Evolutionary conservation across 2,888 invertebrate genomes (phyloP), one percentile per base, ranked within the genome.

Genomic region (Panorpa germanica): DNA sequence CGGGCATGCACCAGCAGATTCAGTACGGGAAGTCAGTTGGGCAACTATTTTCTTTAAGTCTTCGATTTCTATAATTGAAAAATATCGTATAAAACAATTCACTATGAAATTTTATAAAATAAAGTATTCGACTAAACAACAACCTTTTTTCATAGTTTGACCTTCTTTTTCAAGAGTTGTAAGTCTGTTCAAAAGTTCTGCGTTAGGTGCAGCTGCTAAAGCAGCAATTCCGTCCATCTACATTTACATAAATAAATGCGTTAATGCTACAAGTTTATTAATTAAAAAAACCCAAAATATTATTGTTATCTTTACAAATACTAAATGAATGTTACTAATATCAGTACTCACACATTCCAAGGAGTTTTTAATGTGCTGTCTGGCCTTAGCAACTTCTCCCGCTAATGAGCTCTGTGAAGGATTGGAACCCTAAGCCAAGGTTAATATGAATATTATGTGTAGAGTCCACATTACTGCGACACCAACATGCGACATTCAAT

Each of bases 371-470:
- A 83, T 75, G 57, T 80, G 76, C 59, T 80, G 75, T 50, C 81
- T 71, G 53, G 80, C 80, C 63, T 77, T 82, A 49, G 78, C 81
- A 50, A 83, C 77, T 65, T 82, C 81, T 53, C 68, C 71, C 48
- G 78, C 78, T 59, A 83, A 65, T 45, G 73, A 68, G 47, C 68
- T 66, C 52, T 60, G 55, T 45, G 9, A 7, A 5, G 3, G 8
- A 13, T n/a, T n/a, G 8, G 8, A 5, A 30, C 25, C 4, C 30
- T 25, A 23, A 25, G 25, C 30, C 25, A 25, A 5, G 16, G 6
- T 16, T 13, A 2, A 25, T 18, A 16, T 17, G 24, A n/a, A n/a
- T n/a, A n/a, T n/a, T n/a, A n/a, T n/a, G n/a, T n/a, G n/a, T n/a
- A n/a, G n/a, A n/a, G n/a, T n/a, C n/a, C n/a, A n/a, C n/a, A n/a